Evolutionary conservation across 2,888 invertebrate species (phyloP), one percentile per base, ranked within the genome.

Genomic region (Caenorhabditis angaria): DNA sequence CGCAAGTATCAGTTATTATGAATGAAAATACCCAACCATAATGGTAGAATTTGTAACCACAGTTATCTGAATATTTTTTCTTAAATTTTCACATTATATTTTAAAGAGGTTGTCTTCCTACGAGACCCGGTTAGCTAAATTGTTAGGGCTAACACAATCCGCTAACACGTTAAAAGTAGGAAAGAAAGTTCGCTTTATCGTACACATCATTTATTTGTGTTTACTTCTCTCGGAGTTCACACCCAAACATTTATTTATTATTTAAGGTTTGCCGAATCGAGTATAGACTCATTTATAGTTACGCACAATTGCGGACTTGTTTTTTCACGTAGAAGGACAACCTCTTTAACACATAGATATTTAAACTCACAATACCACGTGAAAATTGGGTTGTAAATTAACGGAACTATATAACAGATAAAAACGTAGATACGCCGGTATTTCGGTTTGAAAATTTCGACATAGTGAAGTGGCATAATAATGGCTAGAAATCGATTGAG

Each of bases 401-500:
- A 22, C 22, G 50, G 50, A 22, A 50, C 24, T 2, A 50, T 10
- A 20, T 22, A 50, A 50, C 50, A 50, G 4, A 22, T 22, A 6
- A 24, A 22, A n/a, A 54, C 24, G 27, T 22, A 28, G 27, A 10
- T 22, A 2, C 24, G 22, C 4, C 24, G 24, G 12, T 22, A n/a
- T 3, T 4, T 5, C 14, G 10, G 27, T 8, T 24, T 14, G 28
- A 54, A 54, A 5, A 54, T 25, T 6, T 27, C 10, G 4, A 10
- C 24, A 54, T 54, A 54, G 1, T 54, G 12, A 27, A 54, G 18
- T 24, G 54, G 54, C 1, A 24, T 8, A 2, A 25, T 10, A 6
- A 54, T 2, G 4, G 54, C 27, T 22, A 20, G 6, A 8, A 70
- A 51, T 25, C 70, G 32, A 27, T 70, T 70, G n/a, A 61, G 5